These are phyloP conservation scores for Aeoliscus strigatus DNA, from an alignment of 2,797 vertebrate species.

Conservation along the genomic window DNA sequence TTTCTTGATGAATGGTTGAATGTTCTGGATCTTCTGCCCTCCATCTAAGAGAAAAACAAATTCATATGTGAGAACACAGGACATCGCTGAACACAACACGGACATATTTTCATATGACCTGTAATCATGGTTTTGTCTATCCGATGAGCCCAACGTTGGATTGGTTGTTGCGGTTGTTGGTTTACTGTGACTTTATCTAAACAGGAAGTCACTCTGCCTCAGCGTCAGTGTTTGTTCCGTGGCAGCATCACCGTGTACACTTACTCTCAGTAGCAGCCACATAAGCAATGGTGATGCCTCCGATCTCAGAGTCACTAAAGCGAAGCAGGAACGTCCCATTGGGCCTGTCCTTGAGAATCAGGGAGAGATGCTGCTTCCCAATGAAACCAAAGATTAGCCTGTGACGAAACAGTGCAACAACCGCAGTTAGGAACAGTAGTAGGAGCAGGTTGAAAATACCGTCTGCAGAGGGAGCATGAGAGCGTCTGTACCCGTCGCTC, in stretches of 20 bases:
- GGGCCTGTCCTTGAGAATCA: conserved; percentile 79
- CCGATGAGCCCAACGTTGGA: too few species aligned
- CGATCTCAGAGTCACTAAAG: conserved; percentile 98
- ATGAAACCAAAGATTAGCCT: conserved; percentile 95
- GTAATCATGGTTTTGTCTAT: too few species aligned
- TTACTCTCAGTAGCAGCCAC: conserved; percentile 73
- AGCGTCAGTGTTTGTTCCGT: not conserved
- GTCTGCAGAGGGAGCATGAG: not conserved
- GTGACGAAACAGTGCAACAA: conserved; percentile 15
- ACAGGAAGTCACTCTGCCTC: too few species aligned
- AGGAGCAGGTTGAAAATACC: not conserved
- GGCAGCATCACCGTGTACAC: conserved; percentile 17
- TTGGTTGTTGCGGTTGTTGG: too few species aligned
- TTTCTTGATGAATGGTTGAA: conserved; percentile 91
- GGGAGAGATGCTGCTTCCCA: conserved; percentile 91
- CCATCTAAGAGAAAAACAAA: conserved; percentile 56
- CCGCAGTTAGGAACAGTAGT: not conserved
- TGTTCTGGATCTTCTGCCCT: conserved; percentile 87
- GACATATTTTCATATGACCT: too few species aligned
- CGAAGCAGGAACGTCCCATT: conserved; percentile 91
- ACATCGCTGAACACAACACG: too few species aligned
- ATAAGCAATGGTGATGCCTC: conserved; percentile 94
- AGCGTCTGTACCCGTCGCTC: conserved; percentile 80
- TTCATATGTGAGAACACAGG: not conserved
- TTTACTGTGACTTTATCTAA: too few species aligned